phyloP scores from a whole-genome alignment of 2,888 invertebrate species.

The Thymelicus acteon region DNA sequence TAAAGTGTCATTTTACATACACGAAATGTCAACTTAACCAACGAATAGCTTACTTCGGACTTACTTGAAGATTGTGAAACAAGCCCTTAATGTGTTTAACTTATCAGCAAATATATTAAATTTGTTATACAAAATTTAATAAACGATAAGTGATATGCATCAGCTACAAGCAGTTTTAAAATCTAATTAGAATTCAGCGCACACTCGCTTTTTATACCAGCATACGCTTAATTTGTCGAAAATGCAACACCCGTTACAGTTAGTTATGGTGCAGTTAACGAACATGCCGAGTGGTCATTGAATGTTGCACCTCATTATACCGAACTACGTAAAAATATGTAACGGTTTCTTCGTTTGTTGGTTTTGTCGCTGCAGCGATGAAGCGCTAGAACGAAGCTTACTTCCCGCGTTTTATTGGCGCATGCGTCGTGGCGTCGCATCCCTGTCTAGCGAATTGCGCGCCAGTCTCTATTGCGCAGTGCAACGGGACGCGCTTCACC shows the following conservation, averaged over 20 bases:
- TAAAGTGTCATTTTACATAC: too few relatives aligned
- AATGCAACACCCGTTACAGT: constrained; percentile 26
- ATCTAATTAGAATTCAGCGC: constrained; percentile 17
- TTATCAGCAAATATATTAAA: too few relatives aligned
- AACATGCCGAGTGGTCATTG: constrained; percentile 28
- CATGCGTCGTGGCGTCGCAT: constrained; percentile 68
- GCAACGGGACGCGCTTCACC: constrained; percentile 54
- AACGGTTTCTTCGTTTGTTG: constrained; percentile 31
- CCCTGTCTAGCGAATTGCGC: constrained; percentile 71
- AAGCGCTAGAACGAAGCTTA: constrained; percentile 60
- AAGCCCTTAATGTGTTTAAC: too few relatives aligned
- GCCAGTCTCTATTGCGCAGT: constrained; percentile 70
- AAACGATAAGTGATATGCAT: constrained; percentile 5
- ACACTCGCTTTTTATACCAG: constrained; percentile 18
- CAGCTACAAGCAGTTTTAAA: constrained; percentile 9
- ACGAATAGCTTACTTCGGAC: too few relatives aligned
- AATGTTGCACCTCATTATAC: constrained; percentile 31
- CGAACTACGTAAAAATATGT: constrained; percentile 19
- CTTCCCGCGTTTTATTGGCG: constrained; percentile 74
- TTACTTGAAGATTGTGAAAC: too few relatives aligned
- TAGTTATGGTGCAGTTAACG: constrained; percentile 23
- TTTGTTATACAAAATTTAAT: not conserved
- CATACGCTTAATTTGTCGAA: constrained; percentile 27
- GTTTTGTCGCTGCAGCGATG: constrained; percentile 37
- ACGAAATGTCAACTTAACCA: too few relatives aligned